Percentiles rank a stretch among this genome's conserved stretches.
Conservation (phyloP, 64 coral and sea anemone species). For the Montipora foliosa region DNA sequence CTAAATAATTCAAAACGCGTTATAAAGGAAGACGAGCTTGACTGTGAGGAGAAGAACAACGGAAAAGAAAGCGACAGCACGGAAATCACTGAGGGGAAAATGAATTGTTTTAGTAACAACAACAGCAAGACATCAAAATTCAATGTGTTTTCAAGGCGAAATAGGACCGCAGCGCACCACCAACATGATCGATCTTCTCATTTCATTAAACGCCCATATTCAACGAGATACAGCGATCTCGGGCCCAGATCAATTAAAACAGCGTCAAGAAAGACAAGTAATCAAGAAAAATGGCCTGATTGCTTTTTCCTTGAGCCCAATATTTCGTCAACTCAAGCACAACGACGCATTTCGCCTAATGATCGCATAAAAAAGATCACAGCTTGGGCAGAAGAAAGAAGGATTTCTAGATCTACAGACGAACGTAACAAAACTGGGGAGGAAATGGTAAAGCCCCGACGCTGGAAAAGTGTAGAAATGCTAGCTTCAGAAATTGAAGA, state of each 20-base stretch:
- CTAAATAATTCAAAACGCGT: not conserved
- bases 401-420: not conserved
- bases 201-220: not conserved
- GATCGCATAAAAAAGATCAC: not conserved
- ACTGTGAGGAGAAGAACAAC: not conserved
- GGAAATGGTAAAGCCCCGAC: not conserved
- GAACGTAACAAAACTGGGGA: not conserved
- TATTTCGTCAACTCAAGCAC: not conserved
- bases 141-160: not conserved
- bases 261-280: not conserved
- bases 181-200: too few species aligned
- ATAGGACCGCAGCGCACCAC: not conserved
- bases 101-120: not conserved
- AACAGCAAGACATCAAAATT: not conserved
- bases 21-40: not conserved
- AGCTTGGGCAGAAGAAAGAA: not conserved
- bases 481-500: conserved; percentile 32
- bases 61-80: not conserved
- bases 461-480: conserved; percentile 26
- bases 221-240: not conserved
- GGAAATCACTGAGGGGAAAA: not conserved
- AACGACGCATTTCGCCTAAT: not conserved
- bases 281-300: not conserved
- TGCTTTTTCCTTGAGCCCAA: not conserved
- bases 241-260: not conserved